Base-by-base conservation (phyloP, 2,113 vertebrate species). In the Hippocampus zosterae region DNA sequence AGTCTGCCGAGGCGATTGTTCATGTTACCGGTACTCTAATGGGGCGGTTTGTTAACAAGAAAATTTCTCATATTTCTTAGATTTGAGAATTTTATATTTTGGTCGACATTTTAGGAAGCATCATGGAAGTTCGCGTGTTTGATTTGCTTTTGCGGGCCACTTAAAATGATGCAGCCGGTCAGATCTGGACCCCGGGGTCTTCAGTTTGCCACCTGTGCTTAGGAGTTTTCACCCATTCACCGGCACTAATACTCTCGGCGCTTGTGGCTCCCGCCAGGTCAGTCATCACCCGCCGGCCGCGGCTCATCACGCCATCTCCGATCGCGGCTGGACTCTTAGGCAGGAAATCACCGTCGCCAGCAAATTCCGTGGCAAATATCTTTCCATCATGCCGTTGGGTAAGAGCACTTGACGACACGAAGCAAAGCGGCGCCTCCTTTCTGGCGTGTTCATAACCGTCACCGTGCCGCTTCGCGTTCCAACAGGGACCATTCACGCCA, bases 281-380 rank as follows among this genome's bases (percentile, higher is more conserved):
- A 98, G 96, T 79, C 97, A 98, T 85, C 97, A 98, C 59, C 97
- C 96, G 0, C 97, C 97, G 0, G 96, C 97, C 0, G 96, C 97
- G 0, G 96, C 96, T 0, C 97, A 98, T 83, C 96, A 98, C 1
- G 96, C 88, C 0, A 95, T 97, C 52, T 98, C 96, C 68, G 94
- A 92, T 73, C 90, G 95, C 0, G 96, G 97, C 67, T 99, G 97
- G 96, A 96, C 94, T 0, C 87, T 98, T 63, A 93, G 93, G 29
- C 97, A 98, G 83, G 96, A 99, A 76, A 99, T 99, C 56, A 95
- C 96, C 21, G 96, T 99, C 78, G 97, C 96, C 88, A 99, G 97
- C 95, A 99, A 98, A 68, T 99, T 99, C 74, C 91, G 96, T 25
- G 96, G 96, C 1, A 98, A 98, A 94, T 99, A 98, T 76, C 93